These are phyloP conservation scores for Lepus townsendii DNA, from an alignment of 2,797 vertebrate genomes.

Conservation along the genomic window DNA sequence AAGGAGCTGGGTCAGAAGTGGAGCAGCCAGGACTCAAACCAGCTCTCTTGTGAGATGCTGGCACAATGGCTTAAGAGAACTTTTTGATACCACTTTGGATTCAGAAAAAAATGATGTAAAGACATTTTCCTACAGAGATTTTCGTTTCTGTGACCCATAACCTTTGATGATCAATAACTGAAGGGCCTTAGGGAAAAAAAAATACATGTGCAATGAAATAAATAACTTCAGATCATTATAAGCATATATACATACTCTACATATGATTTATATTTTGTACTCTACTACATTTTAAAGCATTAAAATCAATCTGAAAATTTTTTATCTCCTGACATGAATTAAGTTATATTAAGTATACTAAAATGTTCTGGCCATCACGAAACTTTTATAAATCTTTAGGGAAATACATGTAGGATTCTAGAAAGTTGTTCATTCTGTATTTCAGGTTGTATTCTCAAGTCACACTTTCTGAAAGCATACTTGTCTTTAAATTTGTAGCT, in stretches of 20 bases:
- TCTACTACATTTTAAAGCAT: background rate
- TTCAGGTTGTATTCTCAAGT: slow-evolving; percentile 48
- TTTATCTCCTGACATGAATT: slow-evolving; percentile 19
- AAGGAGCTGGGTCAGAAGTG: no score
- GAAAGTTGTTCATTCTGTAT: background rate
- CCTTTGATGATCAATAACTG: slow-evolving; percentile 33
- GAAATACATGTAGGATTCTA: slow-evolving; percentile 42
- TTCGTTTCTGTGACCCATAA: background rate
- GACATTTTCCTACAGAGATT: background rate
- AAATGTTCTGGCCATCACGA: slow-evolving; percentile 38
- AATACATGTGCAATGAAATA: background rate
- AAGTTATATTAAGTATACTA: background rate
- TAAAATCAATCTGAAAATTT: slow-evolving; percentile 49
- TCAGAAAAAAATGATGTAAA: background rate
- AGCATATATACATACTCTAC: background rate
- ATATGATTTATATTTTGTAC: background rate
- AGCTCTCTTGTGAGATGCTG: no score
- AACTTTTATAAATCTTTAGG: background rate
- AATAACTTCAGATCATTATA: slow-evolving; percentile 36
- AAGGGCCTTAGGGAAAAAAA: background rate
- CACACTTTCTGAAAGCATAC: slow-evolving; percentile 53
- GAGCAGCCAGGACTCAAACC: no score
- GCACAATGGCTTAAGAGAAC: background rate
- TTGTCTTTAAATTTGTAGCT: slow-evolving; percentile 61
- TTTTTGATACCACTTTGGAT: slow-evolving; percentile 8